Evolutionary conservation across 2,113 vertebrate genomes (phyloP).

Genomic region (Takifugu bimaculatus): DNA sequence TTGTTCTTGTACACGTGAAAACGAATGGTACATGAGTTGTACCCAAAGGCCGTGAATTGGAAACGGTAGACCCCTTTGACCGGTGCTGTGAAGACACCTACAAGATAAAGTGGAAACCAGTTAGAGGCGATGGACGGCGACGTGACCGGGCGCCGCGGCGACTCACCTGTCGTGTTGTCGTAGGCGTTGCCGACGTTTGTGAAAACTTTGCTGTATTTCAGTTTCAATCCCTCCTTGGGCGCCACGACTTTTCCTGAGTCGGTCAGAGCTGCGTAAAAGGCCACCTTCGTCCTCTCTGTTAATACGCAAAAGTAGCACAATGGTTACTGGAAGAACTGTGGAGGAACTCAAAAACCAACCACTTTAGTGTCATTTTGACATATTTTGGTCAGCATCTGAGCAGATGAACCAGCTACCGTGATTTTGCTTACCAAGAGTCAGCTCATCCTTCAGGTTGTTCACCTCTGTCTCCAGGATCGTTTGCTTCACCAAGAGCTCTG

Average conservation of each 20-base stretch:
- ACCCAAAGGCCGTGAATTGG: conserved; percentile 2
- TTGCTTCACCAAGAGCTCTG: background rate
- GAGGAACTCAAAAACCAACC: too few relatives aligned
- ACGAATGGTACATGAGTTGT: fast-evolving
- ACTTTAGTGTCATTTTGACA: too few relatives aligned
- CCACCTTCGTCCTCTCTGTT: conserved; percentile 13
- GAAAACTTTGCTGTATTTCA: conserved; percentile 15
- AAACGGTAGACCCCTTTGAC: conserved; percentile 13
- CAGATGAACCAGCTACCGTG: too few relatives aligned
- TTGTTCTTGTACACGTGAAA: conserved; percentile 3
- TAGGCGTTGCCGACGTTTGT: conserved; percentile 13
- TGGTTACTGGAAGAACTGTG: too few relatives aligned
- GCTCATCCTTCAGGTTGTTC: too few relatives aligned
- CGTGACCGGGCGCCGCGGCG: background rate
- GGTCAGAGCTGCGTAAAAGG: conserved; percentile 8
- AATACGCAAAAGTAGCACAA: background rate
- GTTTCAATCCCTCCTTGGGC: background rate
- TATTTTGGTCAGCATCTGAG: too few relatives aligned
- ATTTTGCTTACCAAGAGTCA: background rate
- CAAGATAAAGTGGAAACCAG: background rate
- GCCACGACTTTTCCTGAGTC: background rate
- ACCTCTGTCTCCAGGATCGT: background rate
- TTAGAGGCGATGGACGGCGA: too few relatives aligned
- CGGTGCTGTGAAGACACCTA: conserved; percentile 31
- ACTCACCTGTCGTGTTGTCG: conserved; percentile 19